Percentiles rank a stretch among this genome's conserved stretches.
Conservation (phyloP, 1,140 invertebrate genomes). For the Cotesia vestalis region DNA sequence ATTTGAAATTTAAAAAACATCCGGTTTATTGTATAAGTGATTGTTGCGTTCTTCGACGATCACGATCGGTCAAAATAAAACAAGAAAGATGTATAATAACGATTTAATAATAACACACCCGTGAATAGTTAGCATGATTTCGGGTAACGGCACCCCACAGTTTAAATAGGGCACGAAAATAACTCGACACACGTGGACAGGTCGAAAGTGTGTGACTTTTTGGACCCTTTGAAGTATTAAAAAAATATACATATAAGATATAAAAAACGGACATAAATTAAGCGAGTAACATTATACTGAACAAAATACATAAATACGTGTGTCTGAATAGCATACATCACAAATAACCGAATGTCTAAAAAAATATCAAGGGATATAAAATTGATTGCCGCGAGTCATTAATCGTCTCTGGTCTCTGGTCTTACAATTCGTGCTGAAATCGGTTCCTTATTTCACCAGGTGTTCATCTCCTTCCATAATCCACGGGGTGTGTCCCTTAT, state of each 20-base stretch:
- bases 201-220: constrained; percentile 15
- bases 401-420: constrained; percentile 34
- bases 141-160: constrained; percentile 16
- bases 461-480: constrained; percentile 24
- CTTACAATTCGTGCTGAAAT: constrained; percentile 18
- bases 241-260: neutral
- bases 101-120: neutral
- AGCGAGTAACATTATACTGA: neutral
- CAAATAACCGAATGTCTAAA: too few species aligned
- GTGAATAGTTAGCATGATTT: neutral
- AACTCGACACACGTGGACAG: constrained; percentile 3
- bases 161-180: constrained; percentile 8
- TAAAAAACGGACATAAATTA: constrained; percentile 26
- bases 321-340: too few species aligned
- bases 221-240: neutral
- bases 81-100: neutral
- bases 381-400: constrained; percentile 17
- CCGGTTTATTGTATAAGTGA: neutral
- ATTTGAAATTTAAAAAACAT: too few species aligned
- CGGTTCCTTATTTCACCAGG: constrained; percentile 23
- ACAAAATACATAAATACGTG: neutral
- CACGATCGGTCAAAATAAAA: neutral
- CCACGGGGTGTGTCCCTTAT: constrained; percentile 18
- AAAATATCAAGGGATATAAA: constrained; percentile 9
- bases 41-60: neutral